phyloP scores from a whole-genome alignment of 2,113 vertebrate species.

The Athene noctua region DNA sequence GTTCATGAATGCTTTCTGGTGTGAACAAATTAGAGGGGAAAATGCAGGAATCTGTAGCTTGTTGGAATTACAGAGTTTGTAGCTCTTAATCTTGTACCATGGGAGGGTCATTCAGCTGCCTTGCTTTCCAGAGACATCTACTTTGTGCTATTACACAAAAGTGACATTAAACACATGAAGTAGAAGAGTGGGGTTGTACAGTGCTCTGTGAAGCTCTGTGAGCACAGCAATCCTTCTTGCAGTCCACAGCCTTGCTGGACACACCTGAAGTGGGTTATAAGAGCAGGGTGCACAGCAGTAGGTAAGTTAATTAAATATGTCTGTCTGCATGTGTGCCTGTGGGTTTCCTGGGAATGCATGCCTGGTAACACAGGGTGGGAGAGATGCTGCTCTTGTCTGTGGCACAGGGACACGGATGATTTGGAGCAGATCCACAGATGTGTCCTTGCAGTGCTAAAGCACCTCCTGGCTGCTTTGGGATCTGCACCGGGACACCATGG shows the following conservation, averaged over 20 bases:
- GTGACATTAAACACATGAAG: not conserved
- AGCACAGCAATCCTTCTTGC: not conserved
- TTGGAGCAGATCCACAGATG: not conserved
- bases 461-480: not conserved
- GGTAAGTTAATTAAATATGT: not conserved
- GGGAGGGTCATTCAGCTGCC: not conserved
- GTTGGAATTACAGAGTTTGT: not conserved
- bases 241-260: not conserved
- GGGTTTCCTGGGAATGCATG: not conserved
- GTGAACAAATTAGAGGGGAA: not conserved
- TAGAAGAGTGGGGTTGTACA: not conserved
- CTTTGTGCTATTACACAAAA: not conserved
- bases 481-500: rapidly evolving
- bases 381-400: not conserved
- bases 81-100: not conserved
- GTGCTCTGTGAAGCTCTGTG: not conserved
- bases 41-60: not conserved
- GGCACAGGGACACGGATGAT: not conserved
- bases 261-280: not conserved
- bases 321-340: not conserved
- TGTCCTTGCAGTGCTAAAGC: not conserved
- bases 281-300: not conserved
- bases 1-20: not conserved
- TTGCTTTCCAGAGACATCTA: not conserved
- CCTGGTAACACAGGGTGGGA: not conserved